Conservation (phyloP, 1,140 invertebrate genomes). For the Augochlora pura region DNA sequence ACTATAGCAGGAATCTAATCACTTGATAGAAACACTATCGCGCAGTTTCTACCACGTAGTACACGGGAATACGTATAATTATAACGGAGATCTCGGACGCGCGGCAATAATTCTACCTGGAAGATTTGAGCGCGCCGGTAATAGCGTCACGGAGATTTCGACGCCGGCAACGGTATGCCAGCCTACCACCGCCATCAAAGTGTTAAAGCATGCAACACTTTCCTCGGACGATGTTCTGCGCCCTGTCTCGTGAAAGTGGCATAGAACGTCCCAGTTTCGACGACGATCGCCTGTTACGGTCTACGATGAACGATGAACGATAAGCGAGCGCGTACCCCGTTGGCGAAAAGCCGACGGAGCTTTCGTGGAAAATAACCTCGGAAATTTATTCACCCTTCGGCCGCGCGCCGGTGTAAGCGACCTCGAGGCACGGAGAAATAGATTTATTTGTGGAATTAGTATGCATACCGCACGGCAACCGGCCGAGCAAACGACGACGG, state of each 20-base stretch:
- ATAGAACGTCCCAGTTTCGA: background rate
- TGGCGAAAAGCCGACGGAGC: background rate
- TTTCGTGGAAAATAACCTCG: slow-evolving; percentile 28
- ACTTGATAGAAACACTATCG: no score
- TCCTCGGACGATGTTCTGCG: background rate
- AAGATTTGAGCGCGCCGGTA: background rate
- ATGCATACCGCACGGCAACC: slow-evolving; percentile 49
- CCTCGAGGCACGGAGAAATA: slow-evolving; percentile 41
- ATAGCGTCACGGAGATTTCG: background rate
- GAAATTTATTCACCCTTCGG: slow-evolving; percentile 55
- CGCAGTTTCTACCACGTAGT: no score
- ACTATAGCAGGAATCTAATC: no score
- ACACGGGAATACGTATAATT: no score
- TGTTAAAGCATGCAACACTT: background rate
- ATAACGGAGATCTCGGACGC: background rate
- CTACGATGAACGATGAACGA: background rate
- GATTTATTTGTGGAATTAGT: slow-evolving; percentile 58
- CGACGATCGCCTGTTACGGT: background rate
- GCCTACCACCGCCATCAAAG: background rate
- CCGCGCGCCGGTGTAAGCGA: background rate
- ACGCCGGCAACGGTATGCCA: background rate
- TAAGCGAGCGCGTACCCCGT: no score
- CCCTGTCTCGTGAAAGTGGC: background rate
- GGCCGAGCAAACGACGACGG: slow-evolving; percentile 45
- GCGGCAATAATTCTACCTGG: background rate